A percentile compares a stretch with the other conserved stretches of the same genome.
Evolutionary conservation across 2,113 vertebrate species (phyloP).

Genomic region (Triplophysa rosa): DNA sequence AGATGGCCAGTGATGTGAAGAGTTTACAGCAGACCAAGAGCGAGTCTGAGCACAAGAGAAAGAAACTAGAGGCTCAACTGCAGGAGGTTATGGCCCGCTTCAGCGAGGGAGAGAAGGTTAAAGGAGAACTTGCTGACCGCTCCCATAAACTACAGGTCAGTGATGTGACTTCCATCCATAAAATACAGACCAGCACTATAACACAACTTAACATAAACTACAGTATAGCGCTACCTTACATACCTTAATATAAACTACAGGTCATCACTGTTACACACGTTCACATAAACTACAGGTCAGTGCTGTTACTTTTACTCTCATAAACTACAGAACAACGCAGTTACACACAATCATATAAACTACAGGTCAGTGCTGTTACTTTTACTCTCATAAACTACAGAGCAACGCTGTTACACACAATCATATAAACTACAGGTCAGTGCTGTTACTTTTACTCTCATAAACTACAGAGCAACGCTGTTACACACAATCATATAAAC

Average conservation of each 20-base stretch:
- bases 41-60: conserved; percentile 92
- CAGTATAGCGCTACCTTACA: neutral
- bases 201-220: neutral
- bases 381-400: neutral
- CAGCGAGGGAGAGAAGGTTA: conserved; percentile 82
- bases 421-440: neutral
- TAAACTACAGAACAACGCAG: too few species aligned
- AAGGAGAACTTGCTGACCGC: conserved; percentile 85
- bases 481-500: neutral
- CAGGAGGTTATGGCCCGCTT: conserved; percentile 87
- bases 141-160: conserved; percentile 88
- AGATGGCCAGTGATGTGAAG: conserved; percentile 89
- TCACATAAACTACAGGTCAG: neutral
- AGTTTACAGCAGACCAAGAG: conserved; percentile 87
- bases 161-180: neutral
- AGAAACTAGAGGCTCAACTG: conserved; percentile 90
- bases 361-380: neutral
- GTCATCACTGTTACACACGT: neutral
- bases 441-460: neutral
- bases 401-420: neutral
- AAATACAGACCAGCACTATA: neutral
- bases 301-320: too few species aligned
- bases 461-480: neutral
- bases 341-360: too few species aligned
- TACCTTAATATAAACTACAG: neutral